Evolutionary conservation across 2,113 vertebrate genomes (phyloP).

Genomic region (Malurus cyaneus): DNA sequence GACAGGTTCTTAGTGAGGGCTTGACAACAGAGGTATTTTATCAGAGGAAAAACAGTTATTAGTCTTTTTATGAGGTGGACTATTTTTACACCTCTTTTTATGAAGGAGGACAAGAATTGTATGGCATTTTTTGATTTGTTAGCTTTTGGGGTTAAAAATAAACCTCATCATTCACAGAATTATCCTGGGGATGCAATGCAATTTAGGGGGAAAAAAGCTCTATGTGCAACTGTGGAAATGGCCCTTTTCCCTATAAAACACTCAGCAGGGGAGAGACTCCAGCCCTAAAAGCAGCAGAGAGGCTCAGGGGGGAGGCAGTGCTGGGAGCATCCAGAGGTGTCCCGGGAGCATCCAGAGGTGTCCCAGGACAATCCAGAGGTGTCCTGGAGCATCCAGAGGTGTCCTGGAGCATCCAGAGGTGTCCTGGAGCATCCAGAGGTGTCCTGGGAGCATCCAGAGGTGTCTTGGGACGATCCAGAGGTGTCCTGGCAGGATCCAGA

Average conservation of each 20-base stretch:
- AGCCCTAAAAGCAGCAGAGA: background rate
- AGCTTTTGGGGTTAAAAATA: background rate
- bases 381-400: too few species aligned
- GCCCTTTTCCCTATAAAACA: background rate
- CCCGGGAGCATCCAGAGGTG: too few species aligned
- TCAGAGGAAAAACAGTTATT: conserved; percentile 49
- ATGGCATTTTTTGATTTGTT: background rate
- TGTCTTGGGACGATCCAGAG: too few species aligned
- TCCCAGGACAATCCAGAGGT: too few species aligned
- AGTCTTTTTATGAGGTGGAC: background rate
- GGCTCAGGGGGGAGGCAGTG: background rate
- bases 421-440: too few species aligned
- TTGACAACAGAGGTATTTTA: conserved; percentile 42
- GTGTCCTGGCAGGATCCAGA: too few species aligned
- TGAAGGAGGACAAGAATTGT: background rate
- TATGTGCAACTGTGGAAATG: background rate
- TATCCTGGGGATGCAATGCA: background rate
- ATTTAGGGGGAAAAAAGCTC: background rate
- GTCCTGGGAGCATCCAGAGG: too few species aligned
- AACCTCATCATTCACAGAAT: background rate
- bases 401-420: too few species aligned
- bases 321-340: too few species aligned
- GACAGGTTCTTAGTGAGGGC: background rate
- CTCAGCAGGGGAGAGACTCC: background rate
- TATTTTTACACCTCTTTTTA: conserved; percentile 33